phyloP scores from a whole-genome alignment of 2,113 vertebrate genomes.

The Petromus typicus region DNA sequence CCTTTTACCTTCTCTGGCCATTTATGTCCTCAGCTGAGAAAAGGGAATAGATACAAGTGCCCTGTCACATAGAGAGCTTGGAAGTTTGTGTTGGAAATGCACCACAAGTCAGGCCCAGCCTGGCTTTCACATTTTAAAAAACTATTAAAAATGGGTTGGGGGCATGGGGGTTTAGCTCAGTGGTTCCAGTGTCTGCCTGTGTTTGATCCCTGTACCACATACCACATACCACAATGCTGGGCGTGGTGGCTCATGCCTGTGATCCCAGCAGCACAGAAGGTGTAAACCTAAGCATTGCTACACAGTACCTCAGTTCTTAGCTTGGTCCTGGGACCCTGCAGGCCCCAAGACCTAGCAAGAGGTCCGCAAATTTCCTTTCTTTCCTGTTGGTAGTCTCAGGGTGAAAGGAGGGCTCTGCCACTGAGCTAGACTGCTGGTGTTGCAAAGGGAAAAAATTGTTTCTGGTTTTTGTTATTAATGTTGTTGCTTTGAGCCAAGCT shows the following conservation, averaged over 20 bases:
- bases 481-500: neutral
- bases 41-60: neutral
- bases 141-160: no score
- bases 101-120: neutral
- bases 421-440: neutral
- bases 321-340: neutral
- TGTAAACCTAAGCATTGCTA: neutral
- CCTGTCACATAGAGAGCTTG: neutral
- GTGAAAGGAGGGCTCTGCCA: neutral
- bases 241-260: no score
- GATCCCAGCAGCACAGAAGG: no score
- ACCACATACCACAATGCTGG: no score
- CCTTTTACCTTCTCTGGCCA: neutral
- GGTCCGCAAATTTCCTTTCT: neutral
- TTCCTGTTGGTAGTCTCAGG: no score
- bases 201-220: no score
- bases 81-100: rapidly evolving
- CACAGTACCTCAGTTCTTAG: neutral
- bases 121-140: no score
- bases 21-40: neutral
- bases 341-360: neutral
- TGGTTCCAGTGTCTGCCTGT: neutral
- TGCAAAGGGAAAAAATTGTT: no score
- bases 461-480: neutral
- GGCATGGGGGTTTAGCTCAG: no score